Base-by-base conservation (phyloP, 2,113 vertebrate genomes). In the Gasterosteus aculeatus region DNA sequence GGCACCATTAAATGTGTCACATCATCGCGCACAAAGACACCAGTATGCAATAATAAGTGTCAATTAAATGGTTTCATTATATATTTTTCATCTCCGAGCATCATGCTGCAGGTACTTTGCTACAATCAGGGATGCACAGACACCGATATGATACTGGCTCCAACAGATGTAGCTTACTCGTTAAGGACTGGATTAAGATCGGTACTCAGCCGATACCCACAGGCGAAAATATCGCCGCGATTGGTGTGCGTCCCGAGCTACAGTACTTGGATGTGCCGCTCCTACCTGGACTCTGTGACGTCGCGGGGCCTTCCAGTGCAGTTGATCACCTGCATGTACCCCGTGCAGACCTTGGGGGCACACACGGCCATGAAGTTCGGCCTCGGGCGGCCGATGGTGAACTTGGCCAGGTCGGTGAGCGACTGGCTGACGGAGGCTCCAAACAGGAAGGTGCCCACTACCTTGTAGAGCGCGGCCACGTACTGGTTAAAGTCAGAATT, bases 391-490 rank as follows among this genome's bases (percentile, higher is more conserved):
- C 98, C 97, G 0, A 96, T 96, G 81, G 95, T 97, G 88, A 95
- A 99, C 64, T 99, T 99, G 63, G 97, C 97, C 70, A 99, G 93
- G 89, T 99, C 97, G 0, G 98, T 99, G 33, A 99, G 92, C 0
- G 96, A 97, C 82, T 96, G 96, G 87, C 95, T 97, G 51, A 95
- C 94, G 0, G 93, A 90, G 0, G 92, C 95, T 29, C 96, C 96
- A 0, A 97, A 97, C 84, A 97, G 59, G 86, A 95, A 97, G 14
- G 95, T 95, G 29, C 96, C 96, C 83, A 97, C 86, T 35, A 97
- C 96, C 85, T 96, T 97, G 86, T 97, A 97, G 61, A 99, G 94
- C 0, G 97, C 97, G 0, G 96, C 96, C 41, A 96, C 73, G 12
- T 99, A 99, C 81, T 96, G 96, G 92, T 98, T 99, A 89, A 95